Evolutionary conservation across 1,140 invertebrate genomes (phyloP), one percentile per base, ranked within the genome.

Genomic region (Camponotus pennsylvanicus): DNA sequence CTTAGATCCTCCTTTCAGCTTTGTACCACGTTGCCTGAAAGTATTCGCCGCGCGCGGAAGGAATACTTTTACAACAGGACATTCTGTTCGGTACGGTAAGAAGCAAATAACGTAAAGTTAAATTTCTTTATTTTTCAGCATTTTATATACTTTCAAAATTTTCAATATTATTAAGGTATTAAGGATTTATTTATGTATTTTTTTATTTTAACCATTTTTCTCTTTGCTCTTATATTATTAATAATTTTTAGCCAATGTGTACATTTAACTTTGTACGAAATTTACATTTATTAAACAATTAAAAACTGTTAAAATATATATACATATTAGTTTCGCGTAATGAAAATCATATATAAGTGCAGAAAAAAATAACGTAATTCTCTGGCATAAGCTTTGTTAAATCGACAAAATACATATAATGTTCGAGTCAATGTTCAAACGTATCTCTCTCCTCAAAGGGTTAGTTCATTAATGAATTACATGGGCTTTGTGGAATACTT

Each of bases 401-500:
- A 27, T 57, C 21, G 0, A 27, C 8, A 27, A 45, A 13, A 59
- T 52, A 18, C 15, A 15, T 34, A 61, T 45, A 73, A 70, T 21
- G 15, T 73, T 82, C 15, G 13, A 82, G 15, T 45, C 9, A 45
- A 11, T 45, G 9, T 52, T 18, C 6, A 11, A 55, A 13, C 9
- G 34, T 2, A 7, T 27, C 27, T 7, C 13, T 11, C 21, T 45
- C 2, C 52, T 34, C 66, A 9, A 85, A 67, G 55, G 52, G 2
- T 11, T 27, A 13, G 7, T 64, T 78, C 64, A 79, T 86, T 86
- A 79, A 85, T 32, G 21, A 37, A 78, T 82, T 86, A 78, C 64
- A 89, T 75, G 34, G 9, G 67, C 42, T 27, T 78, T 42, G 61
- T 88, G 76, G 80, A 83, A 86, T 85, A 87, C 91, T 92, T 88